These are phyloP conservation scores for Amphiduros pacificus DNA, from an alignment of 2,888 invertebrate species.

Conservation along the genomic window DNA sequence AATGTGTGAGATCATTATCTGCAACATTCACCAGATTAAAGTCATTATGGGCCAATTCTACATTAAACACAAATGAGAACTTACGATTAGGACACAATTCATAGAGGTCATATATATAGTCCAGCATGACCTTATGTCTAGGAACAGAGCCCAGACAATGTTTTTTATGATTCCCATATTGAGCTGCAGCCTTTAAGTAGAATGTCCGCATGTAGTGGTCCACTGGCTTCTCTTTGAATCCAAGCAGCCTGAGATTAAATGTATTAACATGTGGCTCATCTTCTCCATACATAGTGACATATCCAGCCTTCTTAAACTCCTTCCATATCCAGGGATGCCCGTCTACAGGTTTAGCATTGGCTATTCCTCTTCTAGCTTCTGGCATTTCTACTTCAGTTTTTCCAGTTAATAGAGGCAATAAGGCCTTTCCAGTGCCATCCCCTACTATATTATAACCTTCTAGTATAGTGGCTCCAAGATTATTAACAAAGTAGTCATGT, in stretches of 20 bases:
- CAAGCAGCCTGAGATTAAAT: slow-evolving; percentile 86
- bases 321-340: slow-evolving; percentile 86
- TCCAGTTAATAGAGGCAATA: slow-evolving; percentile 20
- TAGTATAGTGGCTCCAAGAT: slow-evolving; percentile 40
- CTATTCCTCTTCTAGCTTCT: slow-evolving; percentile 57
- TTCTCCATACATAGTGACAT: slow-evolving; percentile 79
- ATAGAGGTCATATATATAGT: slow-evolving; percentile 64
- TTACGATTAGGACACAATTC: slow-evolving; percentile 72
- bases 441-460: slow-evolving; percentile 30
- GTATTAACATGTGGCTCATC: slow-evolving; percentile 83
- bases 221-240: slow-evolving; percentile 80
- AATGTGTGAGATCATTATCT: slow-evolving; percentile 70
- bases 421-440: slow-evolving; percentile 21
- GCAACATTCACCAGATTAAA: slow-evolving; percentile 73
- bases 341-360: slow-evolving; percentile 70
- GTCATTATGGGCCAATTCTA: slow-evolving; percentile 84
- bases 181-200: slow-evolving; percentile 30
- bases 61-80: slow-evolving; percentile 85
- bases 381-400: slow-evolving; percentile 17
- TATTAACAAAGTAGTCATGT: slow-evolving; percentile 42
- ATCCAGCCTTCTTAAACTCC: slow-evolving; percentile 66
- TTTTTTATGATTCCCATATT: slow-evolving; percentile 1
- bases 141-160: slow-evolving; percentile 74
- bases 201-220: slow-evolving; percentile 88
- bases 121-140: slow-evolving; percentile 64